Evolutionary conservation across 2,113 vertebrate species (phyloP).

Genomic region (Phalacrocorax aristotelis): DNA sequence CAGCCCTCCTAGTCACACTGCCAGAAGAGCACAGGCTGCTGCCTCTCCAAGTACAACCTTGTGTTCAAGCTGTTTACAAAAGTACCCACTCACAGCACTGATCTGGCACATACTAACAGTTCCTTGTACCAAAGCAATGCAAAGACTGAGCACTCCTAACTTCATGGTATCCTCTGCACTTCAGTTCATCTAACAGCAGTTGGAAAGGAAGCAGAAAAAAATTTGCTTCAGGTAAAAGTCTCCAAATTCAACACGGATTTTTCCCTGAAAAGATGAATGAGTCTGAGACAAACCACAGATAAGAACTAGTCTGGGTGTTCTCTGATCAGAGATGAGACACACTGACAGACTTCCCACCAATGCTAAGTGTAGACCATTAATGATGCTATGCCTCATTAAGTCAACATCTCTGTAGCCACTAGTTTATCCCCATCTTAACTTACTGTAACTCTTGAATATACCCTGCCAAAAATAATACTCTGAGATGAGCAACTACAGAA

Average conservation of each 20-base stretch:
- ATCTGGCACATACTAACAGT: neutral
- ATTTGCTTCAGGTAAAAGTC: neutral
- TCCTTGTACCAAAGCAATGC: neutral
- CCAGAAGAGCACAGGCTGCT: neutral
- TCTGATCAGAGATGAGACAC: neutral
- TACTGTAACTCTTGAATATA: neutral
- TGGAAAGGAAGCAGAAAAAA: neutral
- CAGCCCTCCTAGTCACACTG: neutral
- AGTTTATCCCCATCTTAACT: neutral
- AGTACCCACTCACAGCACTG: neutral
- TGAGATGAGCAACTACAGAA: neutral
- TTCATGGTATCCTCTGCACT: neutral
- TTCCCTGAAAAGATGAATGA: accelerated
- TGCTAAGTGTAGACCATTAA: neutral
- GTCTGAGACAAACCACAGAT: neutral
- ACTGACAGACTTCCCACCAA: neutral
- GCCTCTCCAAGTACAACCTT: neutral
- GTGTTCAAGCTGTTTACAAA: neutral
- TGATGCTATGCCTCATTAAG: neutral
- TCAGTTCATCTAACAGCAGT: neutral
- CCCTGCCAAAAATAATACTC: neutral
- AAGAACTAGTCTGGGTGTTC: neutral
- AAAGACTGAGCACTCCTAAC: neutral
- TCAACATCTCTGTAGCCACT: neutral
- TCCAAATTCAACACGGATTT: neutral